These are phyloP conservation scores for Myotis davidii DNA, from an alignment of 2,113 vertebrate species.

Conservation along the genomic window DNA sequence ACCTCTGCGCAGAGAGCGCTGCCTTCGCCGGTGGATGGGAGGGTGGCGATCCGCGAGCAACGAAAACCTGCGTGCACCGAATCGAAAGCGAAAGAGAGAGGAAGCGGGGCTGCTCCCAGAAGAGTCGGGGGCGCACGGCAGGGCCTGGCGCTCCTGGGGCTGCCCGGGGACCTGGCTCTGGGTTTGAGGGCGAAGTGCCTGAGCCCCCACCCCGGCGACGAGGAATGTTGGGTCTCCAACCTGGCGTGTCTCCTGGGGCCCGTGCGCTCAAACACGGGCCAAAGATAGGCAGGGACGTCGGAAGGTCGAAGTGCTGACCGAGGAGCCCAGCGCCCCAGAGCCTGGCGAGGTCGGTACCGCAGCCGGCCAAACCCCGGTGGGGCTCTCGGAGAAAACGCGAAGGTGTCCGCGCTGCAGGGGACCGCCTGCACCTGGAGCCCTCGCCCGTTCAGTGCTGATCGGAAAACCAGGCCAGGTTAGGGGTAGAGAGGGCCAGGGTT, in stretches of 20 bases:
- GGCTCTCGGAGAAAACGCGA: not conserved
- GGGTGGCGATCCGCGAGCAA: not conserved
- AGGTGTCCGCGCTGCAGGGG: not conserved
- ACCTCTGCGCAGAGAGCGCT: not conserved
- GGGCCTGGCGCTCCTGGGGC: rapidly evolving
- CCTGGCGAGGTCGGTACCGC: not conserved
- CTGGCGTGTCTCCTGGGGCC: not conserved
- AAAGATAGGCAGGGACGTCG: not conserved
- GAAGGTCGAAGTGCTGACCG: rapidly evolving
- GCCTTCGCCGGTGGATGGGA: not conserved
- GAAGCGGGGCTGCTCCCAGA: not conserved
- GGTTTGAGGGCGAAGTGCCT: rapidly evolving
- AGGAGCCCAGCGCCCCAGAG: no score
- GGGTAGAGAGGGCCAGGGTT: not conserved
- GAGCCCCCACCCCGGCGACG: rapidly evolving
- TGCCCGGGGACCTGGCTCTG: rapidly evolving
- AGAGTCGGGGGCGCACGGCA: not conserved
- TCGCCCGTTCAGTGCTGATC: not conserved
- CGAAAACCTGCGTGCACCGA: conserved; percentile 65
- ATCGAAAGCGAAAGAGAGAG: conserved; percentile 77
- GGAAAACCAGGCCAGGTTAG: not conserved
- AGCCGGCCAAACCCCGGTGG: rapidly evolving
- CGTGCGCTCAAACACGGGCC: not conserved
- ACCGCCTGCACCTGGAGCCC: rapidly evolving
- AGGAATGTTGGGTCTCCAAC: not conserved